Base-by-base conservation (phyloP, 2,888 invertebrate species). In the Tachina fera region DNA sequence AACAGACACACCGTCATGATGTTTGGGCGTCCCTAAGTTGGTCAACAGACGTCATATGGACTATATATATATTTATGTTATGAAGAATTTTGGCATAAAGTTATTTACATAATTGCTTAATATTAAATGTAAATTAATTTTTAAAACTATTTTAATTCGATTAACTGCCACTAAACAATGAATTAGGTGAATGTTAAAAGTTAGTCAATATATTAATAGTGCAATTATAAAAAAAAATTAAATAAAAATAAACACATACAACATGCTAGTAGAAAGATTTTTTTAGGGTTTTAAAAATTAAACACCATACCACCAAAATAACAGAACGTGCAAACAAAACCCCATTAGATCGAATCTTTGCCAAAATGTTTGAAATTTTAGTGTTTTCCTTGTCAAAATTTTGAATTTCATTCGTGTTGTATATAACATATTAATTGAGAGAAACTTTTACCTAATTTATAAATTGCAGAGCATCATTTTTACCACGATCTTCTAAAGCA, bases 401-500 rank as follows among this genome's bases (percentile, higher is more conserved):
- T 71, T 61, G 51, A 56, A 43, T 43, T 60, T 78, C 9, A 31
- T 31, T 31, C 6, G 31, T 31, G 31, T 31, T 39, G 56, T 47
- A 22, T 60, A 67, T 41, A 49, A 70, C 31, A 68, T 47, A 47
- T 67, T 45, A 39, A 49, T 13, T 56, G 39, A 60, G 43, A 65
- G 45, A 43, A 63, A 63, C 60, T 67, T 47, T 81, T 87, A 87
- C 87, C 87, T 87, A 84, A 79, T 83, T 77, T 60, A 79, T 61
- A 87, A 87, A 82, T 81, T 85, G 84, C 63, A 85, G 76, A 68
- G 77, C 81, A 68, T 68, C 83, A 83, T 67, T 83, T 83, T 83
- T 83, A 83, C 72, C 68, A 61, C 86, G 70, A 86, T 81, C 83
- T 83, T 87, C 84, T 81, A 88, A 80, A 58, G 86, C 77, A 63